A percentile compares a stretch with the other conserved stretches of the same genome.
These are phyloP conservation scores for Rhogogaster chlorosoma DNA, from an alignment of 2,888 invertebrate species.

Conservation along the genomic window DNA sequence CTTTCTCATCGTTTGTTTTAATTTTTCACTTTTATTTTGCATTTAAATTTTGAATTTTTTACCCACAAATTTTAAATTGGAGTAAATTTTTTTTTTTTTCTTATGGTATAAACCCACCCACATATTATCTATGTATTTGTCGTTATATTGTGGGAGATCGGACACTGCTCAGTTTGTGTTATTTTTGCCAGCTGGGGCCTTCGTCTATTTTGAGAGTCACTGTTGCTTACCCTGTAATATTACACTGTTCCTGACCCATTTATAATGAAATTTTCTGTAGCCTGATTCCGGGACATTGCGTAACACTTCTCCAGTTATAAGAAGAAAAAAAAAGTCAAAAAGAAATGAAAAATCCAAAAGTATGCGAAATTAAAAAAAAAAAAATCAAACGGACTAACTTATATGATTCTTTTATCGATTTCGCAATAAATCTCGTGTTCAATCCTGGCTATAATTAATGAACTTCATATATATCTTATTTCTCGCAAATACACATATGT, in stretches of 20 bases:
- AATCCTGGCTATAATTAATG: not conserved
- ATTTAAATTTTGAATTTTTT: not conserved
- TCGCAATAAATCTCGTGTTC: not conserved
- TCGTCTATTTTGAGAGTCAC: conserved; percentile 74
- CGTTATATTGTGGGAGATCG: conserved; percentile 4
- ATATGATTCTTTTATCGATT: not conserved
- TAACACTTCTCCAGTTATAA: not conserved
- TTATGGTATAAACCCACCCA: not conserved
- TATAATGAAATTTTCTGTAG: conserved; percentile 62
- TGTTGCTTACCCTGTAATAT: conserved; percentile 64
- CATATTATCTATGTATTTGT: not conserved
- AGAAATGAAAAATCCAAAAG: not conserved
- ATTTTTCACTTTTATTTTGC: not conserved
- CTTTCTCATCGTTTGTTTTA: not conserved
- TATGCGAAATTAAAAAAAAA: not conserved
- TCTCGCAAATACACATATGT: too few species aligned
- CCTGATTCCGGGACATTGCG: conserved; percentile 22
- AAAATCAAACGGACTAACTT: not conserved
- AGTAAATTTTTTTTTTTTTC: not conserved
- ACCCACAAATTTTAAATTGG: not conserved
- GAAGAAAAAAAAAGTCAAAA: not conserved
- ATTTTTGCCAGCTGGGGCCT: conserved; percentile 75
- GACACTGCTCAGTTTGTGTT: conserved; percentile 59
- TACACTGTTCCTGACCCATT: conserved; percentile 73
- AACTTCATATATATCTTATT: not conserved